A percentile compares a stretch with the other conserved stretches of the same genome.
phyloP scores from a whole-genome alignment of 1,140 invertebrate species.

The Lithobius niger region DNA sequence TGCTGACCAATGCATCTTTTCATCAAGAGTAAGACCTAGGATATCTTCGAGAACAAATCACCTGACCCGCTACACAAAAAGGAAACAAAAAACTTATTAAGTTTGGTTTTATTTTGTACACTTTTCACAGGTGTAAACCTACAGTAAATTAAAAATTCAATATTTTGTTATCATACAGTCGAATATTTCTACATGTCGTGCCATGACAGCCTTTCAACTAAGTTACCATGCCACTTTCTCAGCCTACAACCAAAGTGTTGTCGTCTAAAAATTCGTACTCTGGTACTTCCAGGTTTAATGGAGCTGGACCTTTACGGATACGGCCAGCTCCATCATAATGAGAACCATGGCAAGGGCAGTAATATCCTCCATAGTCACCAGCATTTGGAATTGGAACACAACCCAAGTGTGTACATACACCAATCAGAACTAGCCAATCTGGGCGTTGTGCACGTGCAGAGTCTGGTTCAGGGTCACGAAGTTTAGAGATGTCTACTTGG shows the following conservation, averaged over 20 bases:
- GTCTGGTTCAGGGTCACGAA: slow-evolving; percentile 83
- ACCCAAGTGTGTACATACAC: slow-evolving; percentile 96
- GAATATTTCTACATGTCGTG: too few relatives aligned
- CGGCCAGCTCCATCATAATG: slow-evolving; percentile 95
- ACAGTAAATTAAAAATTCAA: too few relatives aligned
- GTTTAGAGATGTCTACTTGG: slow-evolving; percentile 49
- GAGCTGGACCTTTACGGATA: slow-evolving; percentile 94
- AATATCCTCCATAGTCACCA: slow-evolving; percentile 84
- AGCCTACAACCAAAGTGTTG: slow-evolving; percentile 61
- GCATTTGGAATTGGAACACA: slow-evolving; percentile 89
- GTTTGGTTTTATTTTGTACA: too few relatives aligned
- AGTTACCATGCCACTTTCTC: too few relatives aligned
- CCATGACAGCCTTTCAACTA: too few relatives aligned
- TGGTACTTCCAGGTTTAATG: slow-evolving; percentile 94
- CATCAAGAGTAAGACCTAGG: too few relatives aligned
- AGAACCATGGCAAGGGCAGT: slow-evolving; percentile 97
- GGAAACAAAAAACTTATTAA: too few relatives aligned
- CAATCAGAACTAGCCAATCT: slow-evolving; percentile 85
- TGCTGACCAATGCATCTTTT: too few relatives aligned
- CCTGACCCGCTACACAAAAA: too few relatives aligned
- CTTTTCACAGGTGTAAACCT: too few relatives aligned
- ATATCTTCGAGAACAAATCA: too few relatives aligned
- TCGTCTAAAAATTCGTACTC: slow-evolving; percentile 66
- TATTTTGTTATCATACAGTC: too few relatives aligned
- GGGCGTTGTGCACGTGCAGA: slow-evolving; percentile 59